A percentile compares a stretch with the other conserved stretches of the same genome.
Evolutionary conservation across 2,888 invertebrate species (phyloP).

Genomic region (Atrina japonica): DNA sequence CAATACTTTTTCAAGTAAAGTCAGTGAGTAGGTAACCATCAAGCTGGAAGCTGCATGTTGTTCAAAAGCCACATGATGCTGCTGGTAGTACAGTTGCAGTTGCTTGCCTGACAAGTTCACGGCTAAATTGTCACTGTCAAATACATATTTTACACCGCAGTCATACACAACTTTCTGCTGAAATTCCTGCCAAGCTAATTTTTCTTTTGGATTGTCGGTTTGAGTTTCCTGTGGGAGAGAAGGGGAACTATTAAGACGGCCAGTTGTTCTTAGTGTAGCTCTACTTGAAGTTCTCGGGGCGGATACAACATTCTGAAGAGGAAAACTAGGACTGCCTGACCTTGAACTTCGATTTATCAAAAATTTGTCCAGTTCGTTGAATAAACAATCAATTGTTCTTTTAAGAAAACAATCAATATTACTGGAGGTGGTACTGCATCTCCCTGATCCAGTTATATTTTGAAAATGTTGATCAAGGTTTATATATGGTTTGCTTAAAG

Average conservation of each 20-base stretch:
- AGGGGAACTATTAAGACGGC: constrained; percentile 55
- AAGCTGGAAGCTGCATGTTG: constrained; percentile 59
- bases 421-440: not conserved
- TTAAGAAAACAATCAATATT: constrained; percentile 50
- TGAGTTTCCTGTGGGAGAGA: constrained; percentile 31
- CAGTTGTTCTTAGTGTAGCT: constrained; percentile 34
- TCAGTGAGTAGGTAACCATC: constrained; percentile 62
- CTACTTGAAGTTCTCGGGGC: constrained; percentile 45
- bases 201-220: constrained; percentile 33
- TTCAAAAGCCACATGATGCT: constrained; percentile 40
- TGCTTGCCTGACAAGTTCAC: no score
- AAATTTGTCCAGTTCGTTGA: constrained; percentile 62
- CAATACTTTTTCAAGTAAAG: constrained; percentile 61
- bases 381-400: constrained; percentile 56
- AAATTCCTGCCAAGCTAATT: constrained; percentile 45
- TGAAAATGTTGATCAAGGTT: no score
- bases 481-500: no score
- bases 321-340: constrained; percentile 26
- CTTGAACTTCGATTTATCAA: constrained; percentile 41
- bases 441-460: no score
- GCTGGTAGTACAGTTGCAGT: no score
- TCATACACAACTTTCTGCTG: constrained; percentile 31
- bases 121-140: not conserved
- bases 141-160: not conserved
- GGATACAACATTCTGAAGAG: constrained; percentile 31